Percentiles rank a stretch among this genome's conserved stretches.
These are phyloP conservation scores for Charanyca ferruginea DNA, from an alignment of 2,888 invertebrate species.

Conservation along the genomic window DNA sequence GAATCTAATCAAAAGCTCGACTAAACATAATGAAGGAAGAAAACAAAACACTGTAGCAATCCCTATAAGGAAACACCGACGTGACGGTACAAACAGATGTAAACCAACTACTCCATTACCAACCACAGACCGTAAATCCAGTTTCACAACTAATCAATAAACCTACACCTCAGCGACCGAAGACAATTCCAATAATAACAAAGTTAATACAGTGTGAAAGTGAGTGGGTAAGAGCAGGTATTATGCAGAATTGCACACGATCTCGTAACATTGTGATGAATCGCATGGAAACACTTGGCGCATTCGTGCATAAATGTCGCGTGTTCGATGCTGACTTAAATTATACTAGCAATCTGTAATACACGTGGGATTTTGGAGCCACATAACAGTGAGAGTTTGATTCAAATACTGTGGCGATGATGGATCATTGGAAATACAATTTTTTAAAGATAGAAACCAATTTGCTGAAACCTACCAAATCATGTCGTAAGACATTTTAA, in stretches of 20 bases:
- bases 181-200: slow-evolving; percentile 52
- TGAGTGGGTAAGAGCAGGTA: slow-evolving; percentile 41
- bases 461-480: slow-evolving; percentile 9
- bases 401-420: slow-evolving; percentile 12
- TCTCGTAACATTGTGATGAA: slow-evolving; percentile 60
- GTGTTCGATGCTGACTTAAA: slow-evolving; percentile 54
- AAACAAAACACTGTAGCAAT: slow-evolving; percentile 10
- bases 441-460: slow-evolving; percentile 18
- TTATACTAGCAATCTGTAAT: slow-evolving; percentile 52
- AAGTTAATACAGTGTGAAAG: slow-evolving; percentile 54
- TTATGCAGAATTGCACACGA: slow-evolving; percentile 59
- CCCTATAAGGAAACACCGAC: slow-evolving; percentile 24
- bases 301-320: slow-evolving; percentile 61
- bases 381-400: slow-evolving; percentile 34
- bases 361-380: slow-evolving; percentile 42
- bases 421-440: slow-evolving; percentile 8
- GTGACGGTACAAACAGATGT: slow-evolving; percentile 9
- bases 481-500: slow-evolving; percentile 13
- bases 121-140: slow-evolving; percentile 48
- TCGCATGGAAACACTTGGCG: slow-evolving; percentile 48
- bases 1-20: slow-evolving; percentile 25
- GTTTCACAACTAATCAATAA: slow-evolving; percentile 47
- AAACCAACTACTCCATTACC: slow-evolving; percentile 51
- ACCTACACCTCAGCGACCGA: slow-evolving; percentile 25
- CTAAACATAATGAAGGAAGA: slow-evolving; percentile 5